A percentile compares a stretch with the other conserved stretches of the same genome.
Evolutionary conservation across 2,113 vertebrate species (phyloP).

Genomic region (Labeo rohita): DNA sequence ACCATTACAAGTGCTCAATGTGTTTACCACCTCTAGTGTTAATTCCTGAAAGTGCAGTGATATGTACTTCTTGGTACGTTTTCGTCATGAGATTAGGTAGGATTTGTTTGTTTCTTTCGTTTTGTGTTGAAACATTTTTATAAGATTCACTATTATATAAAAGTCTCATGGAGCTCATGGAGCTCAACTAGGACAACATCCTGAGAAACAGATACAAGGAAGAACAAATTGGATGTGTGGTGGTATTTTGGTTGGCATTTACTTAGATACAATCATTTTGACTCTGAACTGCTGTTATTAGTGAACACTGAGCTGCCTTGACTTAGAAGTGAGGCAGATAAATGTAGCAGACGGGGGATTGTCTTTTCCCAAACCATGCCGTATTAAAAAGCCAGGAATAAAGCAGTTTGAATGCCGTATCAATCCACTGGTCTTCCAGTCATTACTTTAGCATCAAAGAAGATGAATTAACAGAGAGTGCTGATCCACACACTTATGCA

Average conservation of each 20-base stretch:
- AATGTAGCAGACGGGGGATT: conserved; percentile 60
- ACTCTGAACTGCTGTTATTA: conserved; percentile 21
- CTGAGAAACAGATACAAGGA: background rate
- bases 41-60: too few relatives aligned
- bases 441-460: conserved; percentile 68
- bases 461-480: conserved; percentile 47
- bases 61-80: too few relatives aligned
- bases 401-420: conserved; percentile 64
- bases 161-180: background rate
- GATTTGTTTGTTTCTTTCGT: background rate
- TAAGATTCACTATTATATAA: background rate
- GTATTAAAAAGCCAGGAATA: conserved; percentile 64
- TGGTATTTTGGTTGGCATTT: background rate
- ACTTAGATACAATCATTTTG: conserved; percentile 21
- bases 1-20: too few relatives aligned
- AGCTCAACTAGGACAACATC: background rate
- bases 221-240: conserved; percentile 9
- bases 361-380: conserved; percentile 71
- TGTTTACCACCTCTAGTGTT: too few relatives aligned
- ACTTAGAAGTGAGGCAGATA: conserved; percentile 63
- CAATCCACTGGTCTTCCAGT: conserved; percentile 69
- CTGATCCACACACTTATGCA: conserved; percentile 5
- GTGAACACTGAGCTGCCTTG: background rate
- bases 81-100: too few relatives aligned
- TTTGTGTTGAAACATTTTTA: background rate